Base-by-base conservation (phyloP, 2,113 vertebrate species). In the Plectropomus leopardus region DNA sequence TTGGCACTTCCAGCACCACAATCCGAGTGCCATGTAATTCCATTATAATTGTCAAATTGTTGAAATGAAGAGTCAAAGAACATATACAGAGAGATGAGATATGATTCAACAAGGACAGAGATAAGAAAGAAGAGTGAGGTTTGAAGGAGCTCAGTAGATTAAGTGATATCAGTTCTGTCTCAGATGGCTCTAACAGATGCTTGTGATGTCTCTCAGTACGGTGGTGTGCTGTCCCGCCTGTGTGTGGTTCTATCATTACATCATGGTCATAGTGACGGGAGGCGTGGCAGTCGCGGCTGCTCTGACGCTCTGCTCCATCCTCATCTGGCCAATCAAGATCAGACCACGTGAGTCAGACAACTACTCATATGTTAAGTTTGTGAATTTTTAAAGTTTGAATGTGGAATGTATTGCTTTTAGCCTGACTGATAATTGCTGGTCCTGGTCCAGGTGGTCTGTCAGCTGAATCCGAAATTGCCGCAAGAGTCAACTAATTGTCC, bases 271-370 rank as follows among this genome's bases (percentile, higher is more conserved):
- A 0, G 97, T 97, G 34, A 98, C 98, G 0, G 98, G 98, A 0
- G 97, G 96, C 1, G 86, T 97, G 1, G 95, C 95, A 0, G 1
- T 96, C 0, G 51, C 88, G 0, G 96, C 97, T 1, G 61, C 95
- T 0, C 10, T 94, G 4, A 80, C 66, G 0, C 95, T 98, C 15
- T 96, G 96, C 92, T 94, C 94, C 80, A 95, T 98, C 81, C 93
- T 98, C 83, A 83, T 99, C 78, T 98, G 97, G 97, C 98, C 97
- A 28, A 94, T 98, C 89, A 92, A 17, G 28, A 91, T 98, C 66
- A 89, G 93, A 61, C 82, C 11, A 71, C 51, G 98, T 99, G 93
- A 98, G 97, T 90, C n/a, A 1, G 3, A 0, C 19, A 1, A 0
- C 11, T 30, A n/a, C n/a, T n/a, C n/a, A 4, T 50, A 11, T 50